Conservation (phyloP, 2,888 invertebrate species). For the Drosophila nigricruria region DNA sequence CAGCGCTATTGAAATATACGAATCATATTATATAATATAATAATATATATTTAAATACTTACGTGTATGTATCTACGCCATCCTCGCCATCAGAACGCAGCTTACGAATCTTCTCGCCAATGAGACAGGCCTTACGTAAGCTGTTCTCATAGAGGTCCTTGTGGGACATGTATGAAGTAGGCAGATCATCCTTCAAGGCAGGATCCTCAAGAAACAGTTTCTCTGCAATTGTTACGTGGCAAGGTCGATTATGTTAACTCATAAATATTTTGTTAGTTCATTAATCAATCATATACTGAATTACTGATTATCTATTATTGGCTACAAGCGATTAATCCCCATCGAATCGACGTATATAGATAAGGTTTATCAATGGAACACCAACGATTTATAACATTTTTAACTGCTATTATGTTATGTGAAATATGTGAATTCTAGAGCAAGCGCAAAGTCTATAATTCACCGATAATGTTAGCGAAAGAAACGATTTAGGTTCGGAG, state of each 20-base stretch:
- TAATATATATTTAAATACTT: conserved; percentile 51
- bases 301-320: conserved; percentile 26
- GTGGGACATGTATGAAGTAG: conserved; percentile 92
- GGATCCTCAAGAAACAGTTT: conserved; percentile 87
- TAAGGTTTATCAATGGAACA: conserved; percentile 58
- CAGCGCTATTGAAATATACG: conserved; percentile 65
- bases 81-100: conserved; percentile 90
- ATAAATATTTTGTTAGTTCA: neutral
- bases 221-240: conserved; percentile 68
- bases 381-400: conserved; percentile 35
- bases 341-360: conserved; percentile 34
- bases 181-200: conserved; percentile 88
- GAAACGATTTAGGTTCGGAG: neutral
- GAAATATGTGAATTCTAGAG: neutral
- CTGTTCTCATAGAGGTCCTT: conserved; percentile 93
- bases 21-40: neutral
- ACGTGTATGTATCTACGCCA: conserved; percentile 92
- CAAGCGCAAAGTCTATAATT: conserved; percentile 45
- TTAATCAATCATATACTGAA: conserved; percentile 8
- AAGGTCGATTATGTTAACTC: neutral
- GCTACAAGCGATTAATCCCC: conserved; percentile 33
- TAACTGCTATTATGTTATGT: conserved; percentile 25
- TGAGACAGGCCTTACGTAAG: conserved; percentile 88
- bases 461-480: neutral
- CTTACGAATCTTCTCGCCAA: conserved; percentile 89